These are phyloP conservation scores for Narcine bancroftii DNA, from an alignment of 2,113 vertebrate species.

Conservation along the genomic window DNA sequence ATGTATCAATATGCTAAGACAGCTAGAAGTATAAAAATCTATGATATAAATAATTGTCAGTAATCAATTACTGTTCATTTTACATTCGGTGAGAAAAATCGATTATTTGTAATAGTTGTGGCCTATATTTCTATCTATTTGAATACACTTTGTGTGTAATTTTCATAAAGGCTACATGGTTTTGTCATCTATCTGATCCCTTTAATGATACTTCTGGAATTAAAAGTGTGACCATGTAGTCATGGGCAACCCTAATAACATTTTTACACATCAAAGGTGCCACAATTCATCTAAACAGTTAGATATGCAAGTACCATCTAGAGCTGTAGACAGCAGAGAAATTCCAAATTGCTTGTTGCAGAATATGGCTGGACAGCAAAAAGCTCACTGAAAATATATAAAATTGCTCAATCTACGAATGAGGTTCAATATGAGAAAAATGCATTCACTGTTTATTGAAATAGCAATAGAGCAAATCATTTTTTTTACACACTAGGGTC, in stretches of 20 bases:
- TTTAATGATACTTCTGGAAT: not conserved
- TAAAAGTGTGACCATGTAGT: slow-evolving; percentile 4
- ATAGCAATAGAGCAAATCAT: slow-evolving; percentile 28
- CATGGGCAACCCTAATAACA: slow-evolving; percentile 24
- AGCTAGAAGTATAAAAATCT: slow-evolving; percentile 34
- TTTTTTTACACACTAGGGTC: slow-evolving; percentile 28
- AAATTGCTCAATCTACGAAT: not conserved
- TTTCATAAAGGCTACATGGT: slow-evolving; percentile 29
- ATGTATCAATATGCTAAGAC: slow-evolving; percentile 33
- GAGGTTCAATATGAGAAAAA: slow-evolving; percentile 28
- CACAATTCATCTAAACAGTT: not conserved
- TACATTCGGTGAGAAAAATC: slow-evolving; percentile 35
- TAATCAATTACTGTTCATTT: slow-evolving; percentile 32
- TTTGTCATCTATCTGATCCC: not conserved
- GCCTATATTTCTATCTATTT: not conserved
- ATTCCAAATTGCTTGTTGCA: slow-evolving; percentile 11
- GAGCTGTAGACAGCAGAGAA: not conserved
- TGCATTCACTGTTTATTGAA: slow-evolving; percentile 25
- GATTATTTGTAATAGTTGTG: not conserved
- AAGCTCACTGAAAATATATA: slow-evolving; percentile 30
- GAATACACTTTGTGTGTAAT: not conserved
- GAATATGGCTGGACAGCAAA: not conserved
- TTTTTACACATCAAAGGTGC: not conserved
- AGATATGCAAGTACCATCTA: not conserved
- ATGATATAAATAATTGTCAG: slow-evolving; percentile 34